Base-by-base conservation (phyloP, 2,888 invertebrate species). In the Gnatocerus cornutus region DNA sequence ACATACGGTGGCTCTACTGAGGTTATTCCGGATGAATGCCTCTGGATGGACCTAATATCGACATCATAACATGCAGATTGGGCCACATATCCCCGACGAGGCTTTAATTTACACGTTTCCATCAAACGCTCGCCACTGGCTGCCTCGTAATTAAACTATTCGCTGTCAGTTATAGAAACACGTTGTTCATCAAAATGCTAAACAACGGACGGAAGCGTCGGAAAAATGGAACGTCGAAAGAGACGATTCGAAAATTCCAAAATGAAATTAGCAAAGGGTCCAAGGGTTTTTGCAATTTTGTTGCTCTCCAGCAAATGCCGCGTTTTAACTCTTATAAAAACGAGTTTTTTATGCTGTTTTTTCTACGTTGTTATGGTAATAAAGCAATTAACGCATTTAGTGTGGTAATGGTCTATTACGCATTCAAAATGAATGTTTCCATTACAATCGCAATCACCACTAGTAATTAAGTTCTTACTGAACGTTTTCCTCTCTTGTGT, bases 91-190 rank as follows among this genome's bases (percentile, higher is more conserved):
- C 68, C 56, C 68, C 59, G 67, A 48, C 48, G 69, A 48, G 50
- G 69, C 69, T 58, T 63, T 63, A 72, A 71, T 71, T 71, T 71
- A 56, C 71, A 66, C 43, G 66, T 69, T 66, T 62, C 71, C 66
- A 71, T 71, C 69, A 69, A 56, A 69, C 56, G 62, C 21, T 68
- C 52, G 72, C 72, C 67, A 12, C 39, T 53, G 67, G 72, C 69
- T 43, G 66, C 41, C 16, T 37, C 46, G 62, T 69, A 69, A 71
- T 71, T 71, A 71, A 69, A 71, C 69, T 69, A 62, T 61, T 69
- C 71, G 56, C 62, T 68, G 66, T 66, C 64, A 69, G 50, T 69
- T 61, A 65, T 53, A 56, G 66, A 59, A 59, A 66, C 50, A 59
- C 65, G 56, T 21, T 46, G 53, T 48, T 66, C 58, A 66, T 66